These are phyloP conservation scores for Arothron firmamentum DNA, from an alignment of 2,113 vertebrate genomes.

Conservation along the genomic window DNA sequence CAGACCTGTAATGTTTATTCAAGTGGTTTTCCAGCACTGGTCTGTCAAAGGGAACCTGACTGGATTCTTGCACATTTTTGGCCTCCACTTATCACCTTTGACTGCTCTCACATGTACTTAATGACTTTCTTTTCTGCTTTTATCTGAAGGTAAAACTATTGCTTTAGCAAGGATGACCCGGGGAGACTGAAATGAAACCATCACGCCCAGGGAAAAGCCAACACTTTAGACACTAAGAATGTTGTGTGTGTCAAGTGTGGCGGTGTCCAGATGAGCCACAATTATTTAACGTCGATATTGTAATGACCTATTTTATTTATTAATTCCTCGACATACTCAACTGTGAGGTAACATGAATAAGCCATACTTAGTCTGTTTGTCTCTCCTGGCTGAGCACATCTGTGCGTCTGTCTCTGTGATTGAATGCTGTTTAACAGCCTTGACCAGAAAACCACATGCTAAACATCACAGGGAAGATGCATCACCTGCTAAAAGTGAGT, in stretches of 20 bases:
- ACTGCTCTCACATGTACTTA: slow-evolving; percentile 15
- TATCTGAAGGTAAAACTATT: no score
- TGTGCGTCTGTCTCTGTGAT: slow-evolving; percentile 56
- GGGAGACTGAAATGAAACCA: no score
- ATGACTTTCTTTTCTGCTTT: slow-evolving; percentile 3
- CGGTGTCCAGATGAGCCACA: background rate
- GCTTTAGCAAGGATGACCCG: no score
- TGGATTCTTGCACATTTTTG: slow-evolving; percentile 9
- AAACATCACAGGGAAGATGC: slow-evolving; percentile 57
- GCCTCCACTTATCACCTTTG: slow-evolving; percentile 26
- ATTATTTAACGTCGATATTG: background rate
- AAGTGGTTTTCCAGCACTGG: slow-evolving; percentile 51
- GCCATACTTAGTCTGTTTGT: slow-evolving; percentile 18
- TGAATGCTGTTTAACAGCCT: slow-evolving; percentile 53
- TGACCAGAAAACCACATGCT: slow-evolving; percentile 69
- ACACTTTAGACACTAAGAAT: no score
- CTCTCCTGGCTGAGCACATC: slow-evolving; percentile 56
- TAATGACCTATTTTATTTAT: background rate
- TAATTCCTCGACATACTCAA: no score
- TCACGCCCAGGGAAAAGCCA: no score
- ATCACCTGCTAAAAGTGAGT: slow-evolving; percentile 61
- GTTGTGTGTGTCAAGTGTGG: no score
- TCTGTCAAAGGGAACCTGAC: slow-evolving; percentile 54
- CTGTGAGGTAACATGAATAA: background rate
- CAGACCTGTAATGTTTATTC: slow-evolving; percentile 48